Percentiles rank a stretch among this genome's conserved stretches.
Conservation (phyloP, 2,113 vertebrate species). For the Meleagris gallopavo region DNA sequence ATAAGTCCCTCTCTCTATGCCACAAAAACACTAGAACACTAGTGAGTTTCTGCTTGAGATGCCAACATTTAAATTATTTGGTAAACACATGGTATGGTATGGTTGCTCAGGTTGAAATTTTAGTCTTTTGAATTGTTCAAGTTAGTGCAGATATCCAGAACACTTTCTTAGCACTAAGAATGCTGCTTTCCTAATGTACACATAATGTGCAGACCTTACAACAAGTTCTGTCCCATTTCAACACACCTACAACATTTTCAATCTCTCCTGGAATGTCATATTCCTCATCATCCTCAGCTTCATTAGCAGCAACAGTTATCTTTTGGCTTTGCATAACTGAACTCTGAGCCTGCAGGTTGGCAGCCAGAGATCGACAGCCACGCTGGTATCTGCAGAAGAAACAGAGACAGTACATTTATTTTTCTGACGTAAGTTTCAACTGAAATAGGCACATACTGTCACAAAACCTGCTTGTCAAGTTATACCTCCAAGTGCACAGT, state of each 20-base stretch:
- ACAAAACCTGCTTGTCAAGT: neutral
- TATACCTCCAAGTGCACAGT: neutral
- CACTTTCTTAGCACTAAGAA: neutral
- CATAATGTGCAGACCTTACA: neutral
- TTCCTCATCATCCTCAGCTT: constrained; percentile 82
- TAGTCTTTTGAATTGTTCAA: neutral
- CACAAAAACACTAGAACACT: neutral
- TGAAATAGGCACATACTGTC: neutral
- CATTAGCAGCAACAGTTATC: constrained; percentile 4
- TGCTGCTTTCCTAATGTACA: accelerated
- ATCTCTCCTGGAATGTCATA: constrained; percentile 93
- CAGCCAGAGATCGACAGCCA: constrained; percentile 87
- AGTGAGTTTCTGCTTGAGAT: neutral
- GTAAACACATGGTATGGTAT: neutral
- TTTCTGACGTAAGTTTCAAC: neutral
- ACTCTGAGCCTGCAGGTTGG: constrained; percentile 81
- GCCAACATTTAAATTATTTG: neutral
- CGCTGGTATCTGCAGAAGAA: constrained; percentile 88
- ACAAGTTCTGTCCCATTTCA: neutral
- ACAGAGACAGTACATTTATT: neutral
- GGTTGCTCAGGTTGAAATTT: neutral
- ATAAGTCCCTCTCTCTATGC: neutral
- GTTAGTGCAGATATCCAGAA: neutral
- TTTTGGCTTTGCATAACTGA: neutral
- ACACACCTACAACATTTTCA: constrained; percentile 91